Percentiles rank a stretch among this genome's conserved stretches.
Evolutionary conservation across 2,113 vertebrate genomes (phyloP).

Genomic region (Eleginops maclovinus): DNA sequence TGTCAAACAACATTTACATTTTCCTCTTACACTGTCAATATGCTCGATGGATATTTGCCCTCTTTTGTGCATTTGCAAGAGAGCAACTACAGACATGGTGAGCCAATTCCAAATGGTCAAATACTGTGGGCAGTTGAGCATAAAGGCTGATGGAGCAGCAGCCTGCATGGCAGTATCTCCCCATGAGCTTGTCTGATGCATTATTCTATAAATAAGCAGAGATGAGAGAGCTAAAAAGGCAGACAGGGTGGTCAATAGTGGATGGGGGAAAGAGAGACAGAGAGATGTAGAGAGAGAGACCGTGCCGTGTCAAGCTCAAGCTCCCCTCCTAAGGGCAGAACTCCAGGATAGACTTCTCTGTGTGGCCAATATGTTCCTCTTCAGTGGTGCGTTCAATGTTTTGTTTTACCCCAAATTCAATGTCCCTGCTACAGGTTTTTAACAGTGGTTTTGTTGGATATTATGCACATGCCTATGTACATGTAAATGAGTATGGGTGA

Average conservation of each 20-base stretch:
- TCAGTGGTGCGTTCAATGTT: constrained; percentile 34
- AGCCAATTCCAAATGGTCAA: constrained; percentile 36
- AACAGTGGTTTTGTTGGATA: not conserved
- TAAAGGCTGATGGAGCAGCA: constrained; percentile 65
- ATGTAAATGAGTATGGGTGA: not conserved
- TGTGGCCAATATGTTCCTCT: constrained; percentile 57
- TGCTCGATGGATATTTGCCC: constrained; percentile 33
- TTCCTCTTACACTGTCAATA: constrained; percentile 25
- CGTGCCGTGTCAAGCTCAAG: constrained; percentile 50
- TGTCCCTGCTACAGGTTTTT: constrained; percentile 16
- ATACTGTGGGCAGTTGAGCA: constrained; percentile 36
- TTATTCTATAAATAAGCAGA: constrained; percentile 81
- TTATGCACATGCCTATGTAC: not conserved
- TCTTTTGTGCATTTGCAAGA: constrained; percentile 31
- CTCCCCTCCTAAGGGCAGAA: constrained; percentile 43
- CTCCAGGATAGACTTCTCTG: constrained; percentile 43
- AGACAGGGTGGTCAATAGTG: constrained; percentile 76
- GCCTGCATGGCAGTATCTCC: constrained; percentile 58
- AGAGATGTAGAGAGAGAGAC: constrained; percentile 12
- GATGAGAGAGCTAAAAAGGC: constrained; percentile 76
- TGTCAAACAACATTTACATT: constrained; percentile 26
- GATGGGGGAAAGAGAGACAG: constrained; percentile 38
- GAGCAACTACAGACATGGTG: not conserved
- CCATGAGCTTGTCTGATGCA: constrained; percentile 65
- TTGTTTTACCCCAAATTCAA: constrained; percentile 27